Evolutionary conservation across 2,888 invertebrate species (phyloP).

Genomic region (Mesorhabditis spiculigera): DNA sequence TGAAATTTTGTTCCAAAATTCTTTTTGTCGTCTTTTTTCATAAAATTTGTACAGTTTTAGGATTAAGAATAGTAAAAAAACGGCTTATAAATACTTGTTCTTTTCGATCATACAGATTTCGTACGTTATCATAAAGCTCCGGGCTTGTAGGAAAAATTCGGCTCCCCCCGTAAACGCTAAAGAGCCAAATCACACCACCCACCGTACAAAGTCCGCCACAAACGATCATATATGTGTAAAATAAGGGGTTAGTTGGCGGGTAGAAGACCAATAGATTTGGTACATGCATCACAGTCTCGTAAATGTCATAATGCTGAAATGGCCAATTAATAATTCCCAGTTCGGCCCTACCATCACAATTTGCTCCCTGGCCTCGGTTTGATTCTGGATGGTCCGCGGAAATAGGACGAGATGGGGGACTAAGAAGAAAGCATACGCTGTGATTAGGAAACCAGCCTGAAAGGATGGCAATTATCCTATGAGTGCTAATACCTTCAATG

Average conservation of each 20-base stretch:
- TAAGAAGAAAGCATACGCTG: background rate
- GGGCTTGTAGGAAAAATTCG: no score
- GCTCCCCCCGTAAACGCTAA: no score
- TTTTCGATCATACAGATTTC: no score
- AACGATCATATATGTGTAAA: background rate
- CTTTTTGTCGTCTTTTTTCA: no score
- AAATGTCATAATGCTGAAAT: background rate
- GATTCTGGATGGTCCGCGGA: background rate
- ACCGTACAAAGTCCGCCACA: background rate
- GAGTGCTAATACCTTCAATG: background rate
- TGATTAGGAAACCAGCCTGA: background rate
- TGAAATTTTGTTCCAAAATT: no score
- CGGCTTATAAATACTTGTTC: no score
- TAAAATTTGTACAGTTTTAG: no score
- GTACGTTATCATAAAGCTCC: no score
- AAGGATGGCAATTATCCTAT: background rate
- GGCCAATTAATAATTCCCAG: background rate
- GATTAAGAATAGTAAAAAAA: no score
- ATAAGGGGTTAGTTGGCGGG: conserved; percentile 1
- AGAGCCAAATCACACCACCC: background rate
- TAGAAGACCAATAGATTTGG: background rate
- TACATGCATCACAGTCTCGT: background rate
- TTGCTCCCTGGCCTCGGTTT: background rate
- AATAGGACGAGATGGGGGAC: background rate
- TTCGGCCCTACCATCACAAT: background rate